Percentiles rank a stretch among this genome's conserved stretches.
Evolutionary conservation across 2,113 vertebrate species (phyloP).

Genomic region (Oryzias celebensis): DNA sequence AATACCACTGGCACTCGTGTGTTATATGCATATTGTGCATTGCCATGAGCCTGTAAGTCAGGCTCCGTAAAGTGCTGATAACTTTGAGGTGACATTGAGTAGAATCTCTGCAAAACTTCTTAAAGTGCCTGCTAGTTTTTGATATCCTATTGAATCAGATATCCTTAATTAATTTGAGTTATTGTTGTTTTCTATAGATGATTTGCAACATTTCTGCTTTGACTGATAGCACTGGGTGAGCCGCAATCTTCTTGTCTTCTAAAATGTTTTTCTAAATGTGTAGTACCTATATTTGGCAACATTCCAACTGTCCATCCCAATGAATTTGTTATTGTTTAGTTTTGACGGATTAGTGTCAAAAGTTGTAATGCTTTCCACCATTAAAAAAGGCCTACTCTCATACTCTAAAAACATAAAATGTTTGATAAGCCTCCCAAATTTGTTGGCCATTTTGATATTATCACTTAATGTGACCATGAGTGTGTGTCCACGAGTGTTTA

Average conservation of each 20-base stretch:
- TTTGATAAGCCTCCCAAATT: slow-evolving; percentile 1
- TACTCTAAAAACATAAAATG: neutral
- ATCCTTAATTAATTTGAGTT: slow-evolving; percentile 67
- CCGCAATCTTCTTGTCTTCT: slow-evolving; percentile 28
- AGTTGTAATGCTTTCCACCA: neutral
- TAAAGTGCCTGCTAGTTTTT: slow-evolving; percentile 65
- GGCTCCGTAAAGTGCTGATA: slow-evolving; percentile 63
- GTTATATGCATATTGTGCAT: slow-evolving; percentile 62
- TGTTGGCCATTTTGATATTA: slow-evolving; percentile 33
- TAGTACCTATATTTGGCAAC: slow-evolving; percentile 32
- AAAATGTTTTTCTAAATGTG: slow-evolving; percentile 30
- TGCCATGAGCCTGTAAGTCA: slow-evolving; percentile 67
- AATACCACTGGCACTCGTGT: slow-evolving; percentile 59
- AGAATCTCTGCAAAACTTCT: slow-evolving; percentile 59
- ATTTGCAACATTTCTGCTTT: slow-evolving; percentile 54
- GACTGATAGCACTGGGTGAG: slow-evolving; percentile 49
- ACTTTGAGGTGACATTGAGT: slow-evolving; percentile 74
- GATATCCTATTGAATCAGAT: slow-evolving; percentile 68
- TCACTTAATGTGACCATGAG: slow-evolving; percentile 17
- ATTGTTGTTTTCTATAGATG: slow-evolving; percentile 65
- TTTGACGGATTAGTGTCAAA: neutral
- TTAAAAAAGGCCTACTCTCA: neutral
- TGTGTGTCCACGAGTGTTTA: slow-evolving; percentile 16
- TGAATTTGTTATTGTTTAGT: neutral
- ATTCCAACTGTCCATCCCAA: slow-evolving; percentile 1